A percentile compares a stretch with the other conserved stretches of the same genome.
Evolutionary conservation across 2,888 invertebrate genomes (phyloP).

Genomic region (Proisotoma minuta): DNA sequence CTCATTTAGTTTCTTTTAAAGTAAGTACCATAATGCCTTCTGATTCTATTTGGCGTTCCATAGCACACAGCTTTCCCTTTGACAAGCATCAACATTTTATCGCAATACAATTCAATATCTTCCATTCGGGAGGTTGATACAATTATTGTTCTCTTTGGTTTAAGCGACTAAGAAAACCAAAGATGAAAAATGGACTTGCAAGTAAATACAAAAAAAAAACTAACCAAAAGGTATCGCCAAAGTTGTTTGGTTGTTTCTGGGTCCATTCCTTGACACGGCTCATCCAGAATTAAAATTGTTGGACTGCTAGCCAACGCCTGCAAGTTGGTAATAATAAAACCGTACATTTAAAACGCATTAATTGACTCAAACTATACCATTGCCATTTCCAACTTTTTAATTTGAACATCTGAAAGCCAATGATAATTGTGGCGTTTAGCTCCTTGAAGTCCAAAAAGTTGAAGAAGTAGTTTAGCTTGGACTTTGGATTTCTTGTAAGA

Average conservation of each 20-base stretch:
- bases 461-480: slow-evolving; percentile 24
- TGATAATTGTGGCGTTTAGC: slow-evolving; percentile 16
- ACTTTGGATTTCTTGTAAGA: slow-evolving; percentile 22
- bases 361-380: slow-evolving; percentile 21
- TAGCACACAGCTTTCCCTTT: slow-evolving; percentile 32
- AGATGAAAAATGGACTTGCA: background rate
- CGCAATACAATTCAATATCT: slow-evolving; percentile 25
- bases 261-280: slow-evolving; percentile 32
- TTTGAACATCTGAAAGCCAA: slow-evolving; percentile 23
- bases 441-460: slow-evolving; percentile 24
- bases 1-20: background rate
- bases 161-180: slow-evolving; percentile 8
- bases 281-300: slow-evolving; percentile 30
- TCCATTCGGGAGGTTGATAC: slow-evolving; percentile 28
- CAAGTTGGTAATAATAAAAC: too few species aligned
- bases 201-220: background rate
- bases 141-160: slow-evolving; percentile 24
- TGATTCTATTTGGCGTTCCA: slow-evolving; percentile 21
- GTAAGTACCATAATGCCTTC: slow-evolving; percentile 17
- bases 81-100: slow-evolving; percentile 27
- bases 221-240: slow-evolving; percentile 29
- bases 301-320: slow-evolving; percentile 28
- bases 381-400: slow-evolving; percentile 26
- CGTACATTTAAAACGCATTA: too few species aligned
- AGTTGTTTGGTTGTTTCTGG: slow-evolving; percentile 23